Percentiles rank a stretch among this genome's conserved stretches.
Evolutionary conservation across 2,888 invertebrate genomes (phyloP).

Genomic region (Chelonus formosanus): DNA sequence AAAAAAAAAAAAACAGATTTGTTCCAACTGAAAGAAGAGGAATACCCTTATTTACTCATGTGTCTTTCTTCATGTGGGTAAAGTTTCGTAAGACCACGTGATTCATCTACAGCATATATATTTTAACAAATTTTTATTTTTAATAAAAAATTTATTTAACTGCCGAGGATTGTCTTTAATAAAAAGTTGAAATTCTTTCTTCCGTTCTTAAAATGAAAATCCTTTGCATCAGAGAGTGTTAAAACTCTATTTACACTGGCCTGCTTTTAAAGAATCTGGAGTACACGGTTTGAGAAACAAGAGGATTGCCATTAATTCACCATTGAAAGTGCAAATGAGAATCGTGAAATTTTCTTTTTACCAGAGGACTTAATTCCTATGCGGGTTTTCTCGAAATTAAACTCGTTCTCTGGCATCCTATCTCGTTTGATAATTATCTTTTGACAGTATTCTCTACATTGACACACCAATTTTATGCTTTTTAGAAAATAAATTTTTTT

Average conservation of each 20-base stretch:
- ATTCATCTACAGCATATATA: too few species aligned
- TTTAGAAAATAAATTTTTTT: not conserved
- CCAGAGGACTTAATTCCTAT: constrained; percentile 10
- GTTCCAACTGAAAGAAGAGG: too few species aligned
- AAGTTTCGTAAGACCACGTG: too few species aligned
- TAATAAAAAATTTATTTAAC: too few species aligned
- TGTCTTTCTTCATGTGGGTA: too few species aligned
- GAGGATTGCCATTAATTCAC: constrained; percentile 22
- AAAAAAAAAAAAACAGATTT: too few species aligned
- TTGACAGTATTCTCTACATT: not conserved
- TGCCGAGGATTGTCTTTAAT: too few species aligned
- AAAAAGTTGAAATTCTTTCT: too few species aligned
- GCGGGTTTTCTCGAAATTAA: constrained; percentile 13
- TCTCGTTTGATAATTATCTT: constrained; percentile 18
- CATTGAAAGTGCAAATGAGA: constrained; percentile 27
- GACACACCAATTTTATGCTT: not conserved
- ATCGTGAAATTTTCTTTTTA: constrained; percentile 20
- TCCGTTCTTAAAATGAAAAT: constrained; percentile 7
- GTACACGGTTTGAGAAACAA: constrained; percentile 18
- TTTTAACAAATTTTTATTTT: too few species aligned
- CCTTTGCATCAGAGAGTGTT: constrained; percentile 17
- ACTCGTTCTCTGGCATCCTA: constrained; percentile 1
- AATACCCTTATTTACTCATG: too few species aligned
- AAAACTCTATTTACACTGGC: constrained; percentile 23
- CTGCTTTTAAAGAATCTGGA: constrained; percentile 10